Evolutionary conservation across 2,113 vertebrate species (phyloP).

Genomic region (Spea bombifrons): DNA sequence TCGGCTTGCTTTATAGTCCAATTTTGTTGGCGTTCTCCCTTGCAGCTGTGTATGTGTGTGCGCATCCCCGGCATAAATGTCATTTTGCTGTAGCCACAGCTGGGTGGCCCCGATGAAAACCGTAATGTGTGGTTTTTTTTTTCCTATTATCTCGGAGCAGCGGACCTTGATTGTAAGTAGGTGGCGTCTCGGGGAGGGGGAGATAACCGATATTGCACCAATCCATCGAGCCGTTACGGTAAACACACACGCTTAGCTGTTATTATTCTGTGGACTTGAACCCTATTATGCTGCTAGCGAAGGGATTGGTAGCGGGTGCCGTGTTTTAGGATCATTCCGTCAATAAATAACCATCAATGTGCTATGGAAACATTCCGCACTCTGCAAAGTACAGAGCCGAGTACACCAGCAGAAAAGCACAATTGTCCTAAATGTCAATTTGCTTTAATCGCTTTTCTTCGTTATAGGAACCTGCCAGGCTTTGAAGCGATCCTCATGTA

Average conservation of each 20-base stretch:
- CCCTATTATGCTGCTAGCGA: slow-evolving; percentile 9
- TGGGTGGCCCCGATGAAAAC: slow-evolving; percentile 30
- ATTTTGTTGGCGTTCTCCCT: slow-evolving; percentile 33
- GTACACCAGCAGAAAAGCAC: no score
- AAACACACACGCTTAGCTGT: slow-evolving; percentile 11
- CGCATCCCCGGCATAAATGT: slow-evolving; percentile 40
- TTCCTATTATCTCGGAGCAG: slow-evolving; percentile 40
- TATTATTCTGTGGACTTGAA: slow-evolving; percentile 44
- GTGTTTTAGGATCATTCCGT: slow-evolving; percentile 7
- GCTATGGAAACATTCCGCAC: no score
- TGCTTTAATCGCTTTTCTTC: no score
- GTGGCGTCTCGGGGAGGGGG: slow-evolving; percentile 8
- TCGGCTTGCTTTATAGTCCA: slow-evolving; percentile 43
- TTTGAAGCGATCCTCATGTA: no score
- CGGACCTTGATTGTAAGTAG: slow-evolving; percentile 45
- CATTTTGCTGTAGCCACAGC: slow-evolving; percentile 42
- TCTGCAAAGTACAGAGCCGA: no score
- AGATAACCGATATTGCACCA: slow-evolving; percentile 22
- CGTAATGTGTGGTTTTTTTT: slow-evolving; percentile 1
- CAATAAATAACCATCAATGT: slow-evolving; percentile 17
- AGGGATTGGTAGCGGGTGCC: slow-evolving; percentile 2
- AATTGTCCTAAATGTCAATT: no score
- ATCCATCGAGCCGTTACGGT: slow-evolving; percentile 25
- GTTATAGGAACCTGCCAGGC: no score
- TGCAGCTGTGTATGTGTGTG: slow-evolving; percentile 43